Conservation (phyloP, 2,113 vertebrate species). For the Dryoscopus gambensis region DNA sequence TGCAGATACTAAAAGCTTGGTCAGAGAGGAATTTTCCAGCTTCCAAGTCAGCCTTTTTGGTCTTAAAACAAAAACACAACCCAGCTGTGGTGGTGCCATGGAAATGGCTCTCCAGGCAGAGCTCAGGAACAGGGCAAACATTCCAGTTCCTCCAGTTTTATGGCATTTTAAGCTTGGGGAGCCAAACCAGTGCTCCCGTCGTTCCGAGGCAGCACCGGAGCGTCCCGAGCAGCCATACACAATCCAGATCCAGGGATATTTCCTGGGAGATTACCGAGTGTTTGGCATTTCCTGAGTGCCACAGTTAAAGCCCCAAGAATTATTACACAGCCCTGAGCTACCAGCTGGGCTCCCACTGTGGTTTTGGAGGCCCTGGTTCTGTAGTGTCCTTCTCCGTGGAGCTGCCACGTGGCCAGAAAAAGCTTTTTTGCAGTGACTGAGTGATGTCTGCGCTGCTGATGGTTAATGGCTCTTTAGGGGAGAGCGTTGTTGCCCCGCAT, state of each 20-base stretch:
- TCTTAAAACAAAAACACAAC: too few relatives aligned
- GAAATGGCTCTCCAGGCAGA: not conserved
- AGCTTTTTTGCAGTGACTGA: not conserved
- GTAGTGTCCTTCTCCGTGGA: not conserved
- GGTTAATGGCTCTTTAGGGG: not conserved
- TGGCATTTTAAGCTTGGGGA: not conserved
- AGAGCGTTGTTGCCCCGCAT: not conserved
- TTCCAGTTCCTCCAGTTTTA: not conserved
- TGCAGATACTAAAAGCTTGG: too few relatives aligned
- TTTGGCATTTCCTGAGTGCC: not conserved
- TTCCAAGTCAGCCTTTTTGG: too few relatives aligned
- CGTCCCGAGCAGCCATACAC: not conserved
- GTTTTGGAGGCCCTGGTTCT: not conserved
- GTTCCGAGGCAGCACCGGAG: accelerated
- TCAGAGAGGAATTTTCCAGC: too few relatives aligned
- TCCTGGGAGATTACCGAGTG: not conserved
- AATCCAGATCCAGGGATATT: not conserved
- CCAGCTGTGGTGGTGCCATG: not conserved
- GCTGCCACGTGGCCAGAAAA: accelerated
- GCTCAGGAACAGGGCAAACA: not conserved
- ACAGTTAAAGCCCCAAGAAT: not conserved
- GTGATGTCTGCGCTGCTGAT: not conserved
- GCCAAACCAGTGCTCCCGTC: not conserved
- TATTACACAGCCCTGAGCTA: not conserved
- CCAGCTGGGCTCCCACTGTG: not conserved